Conservation (phyloP, 1,140 invertebrate genomes). For the Eumeta japonica region DNA sequence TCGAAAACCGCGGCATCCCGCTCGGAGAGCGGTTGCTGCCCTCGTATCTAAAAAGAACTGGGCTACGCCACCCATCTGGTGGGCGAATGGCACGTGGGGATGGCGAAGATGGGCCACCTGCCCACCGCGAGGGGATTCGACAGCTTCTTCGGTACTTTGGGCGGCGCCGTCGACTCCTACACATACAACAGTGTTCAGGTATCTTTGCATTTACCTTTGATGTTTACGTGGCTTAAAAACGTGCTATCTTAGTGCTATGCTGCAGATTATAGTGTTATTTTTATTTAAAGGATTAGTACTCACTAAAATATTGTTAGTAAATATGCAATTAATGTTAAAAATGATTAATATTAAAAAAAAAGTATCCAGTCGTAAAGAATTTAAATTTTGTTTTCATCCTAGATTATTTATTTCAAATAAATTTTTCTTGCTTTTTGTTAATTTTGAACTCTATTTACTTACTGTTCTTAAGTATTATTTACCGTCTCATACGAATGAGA, state of each 20-base stretch:
- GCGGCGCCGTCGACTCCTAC: conserved; percentile 77
- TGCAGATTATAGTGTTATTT: conserved; percentile 3
- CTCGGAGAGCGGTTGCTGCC: conserved; percentile 68
- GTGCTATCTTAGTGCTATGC: background rate
- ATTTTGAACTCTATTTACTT: no score
- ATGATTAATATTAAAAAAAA: no score
- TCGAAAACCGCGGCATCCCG: conserved; percentile 71
- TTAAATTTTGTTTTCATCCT: no score
- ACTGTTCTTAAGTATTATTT: no score
- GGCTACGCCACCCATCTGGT: conserved; percentile 79
- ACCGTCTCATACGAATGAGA: no score
- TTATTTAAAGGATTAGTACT: conserved; percentile 3
- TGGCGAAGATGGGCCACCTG: conserved; percentile 66
- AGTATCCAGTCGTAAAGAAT: no score
- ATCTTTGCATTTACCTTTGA: conserved; percentile 5
- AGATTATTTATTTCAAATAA: no score
- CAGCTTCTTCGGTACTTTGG: conserved; percentile 77
- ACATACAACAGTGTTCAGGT: conserved; percentile 62
- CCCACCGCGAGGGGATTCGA: conserved; percentile 78
- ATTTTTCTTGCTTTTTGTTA: no score
- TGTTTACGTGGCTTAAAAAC: conserved; percentile 1
- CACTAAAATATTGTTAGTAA: no score
- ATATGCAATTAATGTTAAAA: no score
- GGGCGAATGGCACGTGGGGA: conserved; percentile 87
- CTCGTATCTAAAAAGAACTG: conserved; percentile 65